Conservation (phyloP, 2,888 invertebrate genomes). For the Troides aeacus region DNA sequence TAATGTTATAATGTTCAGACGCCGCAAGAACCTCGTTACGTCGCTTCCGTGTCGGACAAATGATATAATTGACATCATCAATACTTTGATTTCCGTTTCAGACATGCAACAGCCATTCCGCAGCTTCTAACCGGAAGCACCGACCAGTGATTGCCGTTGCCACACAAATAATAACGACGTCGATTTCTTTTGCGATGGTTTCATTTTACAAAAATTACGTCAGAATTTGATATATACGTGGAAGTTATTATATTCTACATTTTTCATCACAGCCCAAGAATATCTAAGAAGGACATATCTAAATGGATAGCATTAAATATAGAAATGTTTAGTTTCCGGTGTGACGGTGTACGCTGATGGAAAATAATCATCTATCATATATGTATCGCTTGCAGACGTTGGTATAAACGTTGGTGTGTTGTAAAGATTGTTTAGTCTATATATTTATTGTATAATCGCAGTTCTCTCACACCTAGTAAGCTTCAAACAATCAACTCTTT, state of each 20-base stretch:
- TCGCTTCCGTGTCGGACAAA: conserved; percentile 31
- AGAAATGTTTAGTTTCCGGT: conserved; percentile 19
- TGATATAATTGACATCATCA: conserved; percentile 46
- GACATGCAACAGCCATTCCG: conserved; percentile 31
- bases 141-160: conserved; percentile 34
- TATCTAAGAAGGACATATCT: conserved; percentile 52
- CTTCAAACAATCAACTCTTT: no score
- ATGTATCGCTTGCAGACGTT: not conserved
- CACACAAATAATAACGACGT: conserved; percentile 30
- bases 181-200: conserved; percentile 16
- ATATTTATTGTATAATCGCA: no score
- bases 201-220: conserved; percentile 23
- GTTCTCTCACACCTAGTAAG: no score
- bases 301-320: conserved; percentile 39
- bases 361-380: not conserved
- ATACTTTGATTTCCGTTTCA: conserved; percentile 33
- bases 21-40: no score
- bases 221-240: conserved; percentile 16
- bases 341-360: conserved; percentile 3
- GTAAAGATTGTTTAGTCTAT: no score
- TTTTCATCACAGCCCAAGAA: conserved; percentile 59
- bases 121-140: conserved; percentile 21
- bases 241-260: conserved; percentile 28
- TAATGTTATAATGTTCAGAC: no score
- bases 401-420: not conserved